Conservation (phyloP, 2,888 invertebrate species). For the Syrphus vitripennis region DNA sequence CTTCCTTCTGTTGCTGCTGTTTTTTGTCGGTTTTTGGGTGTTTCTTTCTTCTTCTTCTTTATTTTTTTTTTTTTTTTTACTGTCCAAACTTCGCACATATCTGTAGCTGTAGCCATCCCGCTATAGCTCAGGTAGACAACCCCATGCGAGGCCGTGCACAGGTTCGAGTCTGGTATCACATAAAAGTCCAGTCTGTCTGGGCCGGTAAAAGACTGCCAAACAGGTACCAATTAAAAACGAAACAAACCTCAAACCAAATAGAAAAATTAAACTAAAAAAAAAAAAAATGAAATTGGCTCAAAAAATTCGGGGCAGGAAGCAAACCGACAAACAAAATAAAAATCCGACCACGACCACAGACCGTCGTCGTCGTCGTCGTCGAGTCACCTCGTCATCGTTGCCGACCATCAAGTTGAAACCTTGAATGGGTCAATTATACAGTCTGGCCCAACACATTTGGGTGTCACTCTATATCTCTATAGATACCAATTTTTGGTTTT, state of each 20-base stretch:
- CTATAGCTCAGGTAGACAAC: constrained; percentile 46
- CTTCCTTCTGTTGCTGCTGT: constrained; percentile 37
- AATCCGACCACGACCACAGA: neutral
- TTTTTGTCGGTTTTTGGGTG: constrained; percentile 15
- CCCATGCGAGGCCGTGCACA: constrained; percentile 50
- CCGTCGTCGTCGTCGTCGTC: neutral
- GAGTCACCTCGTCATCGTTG: neutral
- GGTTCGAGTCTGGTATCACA: constrained; percentile 1
- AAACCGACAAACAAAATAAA: constrained; percentile 13
- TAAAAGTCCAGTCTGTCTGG: constrained; percentile 63
- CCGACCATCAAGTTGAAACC: constrained; percentile 45
- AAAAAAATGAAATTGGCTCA: constrained; percentile 29
- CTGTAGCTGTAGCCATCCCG: neutral
- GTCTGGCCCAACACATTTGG: constrained; percentile 67
- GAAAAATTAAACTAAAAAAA: constrained; percentile 45
- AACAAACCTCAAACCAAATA: constrained; percentile 61
- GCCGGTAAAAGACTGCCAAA: constrained; percentile 54
- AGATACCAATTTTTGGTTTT: constrained; percentile 14
- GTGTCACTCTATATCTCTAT: constrained; percentile 44
- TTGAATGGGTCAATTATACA: constrained; percentile 71
- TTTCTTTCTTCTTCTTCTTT: no score
- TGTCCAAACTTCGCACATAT: constrained; percentile 29
- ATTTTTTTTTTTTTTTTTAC: neutral
- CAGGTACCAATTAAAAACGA: constrained; percentile 71
- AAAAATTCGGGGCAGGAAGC: constrained; percentile 63